Conservation (phyloP, 2,113 vertebrate species). For the Rhegmatorhina hoffmannsi region DNA sequence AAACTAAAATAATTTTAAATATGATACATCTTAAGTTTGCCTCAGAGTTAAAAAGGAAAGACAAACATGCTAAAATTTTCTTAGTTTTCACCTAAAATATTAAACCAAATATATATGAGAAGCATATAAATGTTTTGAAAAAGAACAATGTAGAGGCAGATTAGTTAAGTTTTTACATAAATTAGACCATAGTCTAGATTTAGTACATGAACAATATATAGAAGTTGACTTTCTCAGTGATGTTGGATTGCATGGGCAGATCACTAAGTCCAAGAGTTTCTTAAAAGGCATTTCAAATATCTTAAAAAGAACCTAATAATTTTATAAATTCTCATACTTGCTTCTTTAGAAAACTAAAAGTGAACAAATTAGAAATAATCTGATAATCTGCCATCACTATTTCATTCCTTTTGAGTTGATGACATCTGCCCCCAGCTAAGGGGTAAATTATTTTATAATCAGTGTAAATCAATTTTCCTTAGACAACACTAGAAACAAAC, state of each 20-base stretch:
- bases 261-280: background rate
- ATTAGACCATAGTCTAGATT: background rate
- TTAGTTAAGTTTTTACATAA: background rate
- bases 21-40: background rate
- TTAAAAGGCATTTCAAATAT: background rate
- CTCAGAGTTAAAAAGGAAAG: background rate
- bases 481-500: background rate
- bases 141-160: background rate
- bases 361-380: background rate
- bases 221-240: background rate
- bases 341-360: background rate
- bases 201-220: background rate
- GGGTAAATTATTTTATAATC: slow-evolving; percentile 28
- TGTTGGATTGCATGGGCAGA: background rate
- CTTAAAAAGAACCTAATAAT: background rate
- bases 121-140: background rate
- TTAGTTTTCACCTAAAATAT: background rate
- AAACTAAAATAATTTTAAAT: background rate
- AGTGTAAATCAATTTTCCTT: slow-evolving; percentile 41
- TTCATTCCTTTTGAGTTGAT: background rate
- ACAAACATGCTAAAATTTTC: background rate
- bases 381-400: slow-evolving; percentile 1
- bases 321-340: background rate
- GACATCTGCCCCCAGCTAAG: slow-evolving; percentile 15
- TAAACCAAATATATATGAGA: background rate